Conservation (phyloP, 2,113 vertebrate genomes). For the Hiodon alosoides region DNA sequence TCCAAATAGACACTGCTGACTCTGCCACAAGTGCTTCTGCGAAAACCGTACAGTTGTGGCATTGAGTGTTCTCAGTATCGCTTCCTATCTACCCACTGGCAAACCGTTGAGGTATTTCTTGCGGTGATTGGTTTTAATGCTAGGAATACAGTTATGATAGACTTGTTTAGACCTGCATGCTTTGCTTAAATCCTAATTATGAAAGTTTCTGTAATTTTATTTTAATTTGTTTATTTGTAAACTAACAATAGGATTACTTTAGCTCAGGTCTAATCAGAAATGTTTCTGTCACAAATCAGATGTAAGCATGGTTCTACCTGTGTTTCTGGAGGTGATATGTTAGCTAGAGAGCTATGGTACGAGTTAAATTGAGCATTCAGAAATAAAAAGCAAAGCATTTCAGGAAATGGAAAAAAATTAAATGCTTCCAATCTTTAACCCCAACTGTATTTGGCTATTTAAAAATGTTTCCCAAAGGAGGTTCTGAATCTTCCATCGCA, state of each 20-base stretch:
- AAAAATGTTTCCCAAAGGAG: no score
- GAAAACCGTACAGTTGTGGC: slow-evolving; percentile 99
- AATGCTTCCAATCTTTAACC: slow-evolving; percentile 57
- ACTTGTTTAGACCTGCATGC: slow-evolving; percentile 97
- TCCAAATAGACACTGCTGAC: slow-evolving; percentile 99
- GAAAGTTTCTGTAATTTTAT: slow-evolving; percentile 61
- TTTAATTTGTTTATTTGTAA: slow-evolving; percentile 67
- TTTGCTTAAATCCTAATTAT: slow-evolving; percentile 93
- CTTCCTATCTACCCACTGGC: slow-evolving; percentile 99
- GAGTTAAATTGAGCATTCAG: slow-evolving; percentile 48
- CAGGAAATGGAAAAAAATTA: slow-evolving; percentile 55
- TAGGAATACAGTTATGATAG: slow-evolving; percentile 86
- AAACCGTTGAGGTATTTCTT: slow-evolving; percentile 99
- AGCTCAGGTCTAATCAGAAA: slow-evolving; percentile 70
- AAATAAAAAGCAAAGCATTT: slow-evolving; percentile 67
- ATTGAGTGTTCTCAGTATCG: slow-evolving; percentile 99
- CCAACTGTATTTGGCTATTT: not conserved
- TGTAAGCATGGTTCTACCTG: slow-evolving; percentile 83
- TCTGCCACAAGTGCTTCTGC: slow-evolving; percentile 98
- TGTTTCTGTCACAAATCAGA: slow-evolving; percentile 69
- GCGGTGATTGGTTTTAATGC: slow-evolving; percentile 99
- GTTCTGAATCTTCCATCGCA: no score
- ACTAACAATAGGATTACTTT: slow-evolving; percentile 78
- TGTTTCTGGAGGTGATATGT: slow-evolving; percentile 64
- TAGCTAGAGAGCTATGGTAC: slow-evolving; percentile 51